Conservation (phyloP, 2,888 invertebrate genomes). For the Fragum fragum region DNA sequence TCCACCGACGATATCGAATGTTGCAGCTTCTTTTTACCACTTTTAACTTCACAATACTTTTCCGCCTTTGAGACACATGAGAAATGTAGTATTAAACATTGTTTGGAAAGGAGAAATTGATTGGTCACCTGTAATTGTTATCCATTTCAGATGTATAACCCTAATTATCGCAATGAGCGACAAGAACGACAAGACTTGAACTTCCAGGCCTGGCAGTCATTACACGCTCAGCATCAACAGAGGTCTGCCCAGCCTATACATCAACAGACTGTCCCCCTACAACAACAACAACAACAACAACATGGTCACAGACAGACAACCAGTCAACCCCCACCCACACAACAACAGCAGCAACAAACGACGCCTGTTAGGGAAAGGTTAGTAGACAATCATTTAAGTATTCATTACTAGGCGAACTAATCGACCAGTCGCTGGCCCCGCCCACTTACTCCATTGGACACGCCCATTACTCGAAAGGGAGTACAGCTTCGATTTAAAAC, state of each 20-base stretch:
- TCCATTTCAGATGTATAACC: conserved; percentile 53
- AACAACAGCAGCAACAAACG: conserved; percentile 29
- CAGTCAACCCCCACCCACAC: not conserved
- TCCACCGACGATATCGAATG: too few species aligned
- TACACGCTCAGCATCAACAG: conserved; percentile 29
- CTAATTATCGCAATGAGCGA: conserved; percentile 49
- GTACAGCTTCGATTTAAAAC: too few species aligned
- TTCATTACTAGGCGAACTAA: too few species aligned
- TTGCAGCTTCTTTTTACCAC: too few species aligned
- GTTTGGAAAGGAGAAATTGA: too few species aligned
- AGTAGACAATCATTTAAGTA: not conserved
- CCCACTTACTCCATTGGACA: too few species aligned
- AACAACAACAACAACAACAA: conserved; percentile 33
- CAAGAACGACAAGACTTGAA: conserved; percentile 9
- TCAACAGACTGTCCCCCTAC: not conserved
- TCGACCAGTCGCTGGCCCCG: too few species aligned
- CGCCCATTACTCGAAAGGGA: too few species aligned
- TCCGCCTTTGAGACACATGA: too few species aligned
- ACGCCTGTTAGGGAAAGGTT: conserved; percentile 11
- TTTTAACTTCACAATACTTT: too few species aligned
- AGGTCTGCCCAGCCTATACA: not conserved
- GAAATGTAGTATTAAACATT: too few species aligned
- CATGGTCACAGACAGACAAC: conserved; percentile 1
- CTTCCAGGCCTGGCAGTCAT: conserved; percentile 38
- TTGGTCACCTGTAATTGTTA: too few species aligned